Evolutionary conservation across 2,797 vertebrate genomes (phyloP).

Genomic region (Lemur catta): DNA sequence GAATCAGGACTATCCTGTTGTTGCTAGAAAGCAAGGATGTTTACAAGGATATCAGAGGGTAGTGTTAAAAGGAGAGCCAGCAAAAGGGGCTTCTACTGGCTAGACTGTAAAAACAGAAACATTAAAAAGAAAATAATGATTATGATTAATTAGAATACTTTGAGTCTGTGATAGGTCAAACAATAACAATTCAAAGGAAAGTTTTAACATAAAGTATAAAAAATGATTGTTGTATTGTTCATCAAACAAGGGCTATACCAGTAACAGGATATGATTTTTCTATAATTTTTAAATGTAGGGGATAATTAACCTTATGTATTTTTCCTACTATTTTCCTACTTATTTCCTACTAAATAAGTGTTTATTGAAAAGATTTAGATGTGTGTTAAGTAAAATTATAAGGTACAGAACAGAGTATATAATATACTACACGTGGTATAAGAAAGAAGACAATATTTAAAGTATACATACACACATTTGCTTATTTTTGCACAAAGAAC

Average conservation of each 20-base stretch:
- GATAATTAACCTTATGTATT: background rate
- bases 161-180: background rate
- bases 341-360: background rate
- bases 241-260: background rate
- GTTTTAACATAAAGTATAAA: background rate
- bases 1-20: background rate
- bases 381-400: background rate
- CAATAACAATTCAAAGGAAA: background rate
- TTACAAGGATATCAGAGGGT: background rate
- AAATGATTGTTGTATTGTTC: background rate
- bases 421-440: background rate
- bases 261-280: background rate
- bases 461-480: background rate
- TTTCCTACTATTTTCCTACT: background rate
- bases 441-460: background rate
- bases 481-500: constrained; percentile 30
- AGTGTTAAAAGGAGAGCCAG: background rate
- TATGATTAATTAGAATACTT: background rate
- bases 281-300: background rate
- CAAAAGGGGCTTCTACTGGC: background rate
- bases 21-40: background rate
- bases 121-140: background rate
- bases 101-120: background rate
- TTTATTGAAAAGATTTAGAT: background rate
- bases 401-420: background rate